Evolutionary conservation across 1,140 invertebrate species (phyloP).

Genomic region (Microvelia longipes): DNA sequence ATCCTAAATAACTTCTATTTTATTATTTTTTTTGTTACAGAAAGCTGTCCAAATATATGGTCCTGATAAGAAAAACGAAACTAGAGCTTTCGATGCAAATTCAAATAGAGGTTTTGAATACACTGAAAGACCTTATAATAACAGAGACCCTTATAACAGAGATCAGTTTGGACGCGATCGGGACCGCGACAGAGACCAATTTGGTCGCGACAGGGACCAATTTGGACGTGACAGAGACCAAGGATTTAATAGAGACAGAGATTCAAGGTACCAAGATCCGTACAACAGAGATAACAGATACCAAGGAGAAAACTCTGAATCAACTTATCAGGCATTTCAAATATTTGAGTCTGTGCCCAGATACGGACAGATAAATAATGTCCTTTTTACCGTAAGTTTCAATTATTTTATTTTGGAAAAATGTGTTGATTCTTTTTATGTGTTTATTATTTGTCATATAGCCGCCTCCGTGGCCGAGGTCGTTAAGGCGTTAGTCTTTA

Average conservation of each 20-base stretch:
- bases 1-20: too few species aligned
- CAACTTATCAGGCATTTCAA: conserved; percentile 36
- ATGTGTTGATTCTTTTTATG: too few species aligned
- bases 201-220: conserved; percentile 1
- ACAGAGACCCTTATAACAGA: neutral
- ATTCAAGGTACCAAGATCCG: neutral
- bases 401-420: neutral
- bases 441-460: too few species aligned
- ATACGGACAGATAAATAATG: conserved; percentile 47
- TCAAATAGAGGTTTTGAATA: neutral
- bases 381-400: conserved; percentile 46
- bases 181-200: conserved; percentile 7
- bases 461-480: too few species aligned
- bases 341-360: conserved; percentile 51
- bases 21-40: neutral
- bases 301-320: neutral
- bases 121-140: neutral
- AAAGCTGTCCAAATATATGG: conserved; percentile 33
- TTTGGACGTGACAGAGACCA: neutral
- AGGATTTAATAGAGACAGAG: neutral
- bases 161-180: neutral
- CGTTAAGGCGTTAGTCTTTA: too few species aligned
- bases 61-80: neutral
- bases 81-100: neutral
- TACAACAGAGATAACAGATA: neutral